Conservation (phyloP, 1,140 invertebrate species). For the Brachystomella parvula region DNA sequence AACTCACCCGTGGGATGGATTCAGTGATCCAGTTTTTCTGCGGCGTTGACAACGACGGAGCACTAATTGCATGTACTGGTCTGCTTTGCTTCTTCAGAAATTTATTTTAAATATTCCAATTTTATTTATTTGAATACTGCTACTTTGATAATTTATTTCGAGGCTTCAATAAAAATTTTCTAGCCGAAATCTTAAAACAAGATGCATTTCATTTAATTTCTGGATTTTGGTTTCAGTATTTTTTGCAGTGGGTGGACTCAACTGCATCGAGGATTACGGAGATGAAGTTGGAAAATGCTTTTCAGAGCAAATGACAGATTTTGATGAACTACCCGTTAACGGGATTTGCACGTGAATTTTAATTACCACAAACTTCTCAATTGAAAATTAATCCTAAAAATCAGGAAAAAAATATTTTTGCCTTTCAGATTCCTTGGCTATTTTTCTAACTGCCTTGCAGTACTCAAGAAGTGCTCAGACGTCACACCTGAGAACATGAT, state of each 20-base stretch:
- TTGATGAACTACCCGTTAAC: background rate
- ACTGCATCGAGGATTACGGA: slow-evolving; percentile 15
- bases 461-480: slow-evolving; percentile 22
- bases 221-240: slow-evolving; percentile 12
- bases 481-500: slow-evolving; percentile 32
- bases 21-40: slow-evolving; percentile 26
- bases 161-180: background rate
- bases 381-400: background rate
- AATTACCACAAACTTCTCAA: background rate
- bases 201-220: background rate
- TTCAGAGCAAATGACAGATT: slow-evolving; percentile 1
- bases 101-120: background rate
- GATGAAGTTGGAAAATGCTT: slow-evolving; percentile 15
- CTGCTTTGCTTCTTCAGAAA: background rate
- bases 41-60: slow-evolving; percentile 29
- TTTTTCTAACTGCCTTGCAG: slow-evolving; percentile 5
- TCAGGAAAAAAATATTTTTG: background rate
- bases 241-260: slow-evolving; percentile 23
- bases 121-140: background rate
- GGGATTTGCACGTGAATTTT: background rate
- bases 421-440: slow-evolving; percentile 13
- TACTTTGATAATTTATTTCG: background rate
- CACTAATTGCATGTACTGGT: slow-evolving; percentile 22
- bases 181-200: background rate
- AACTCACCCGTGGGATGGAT: slow-evolving; percentile 24